A percentile compares a stretch with the other conserved stretches of the same genome.
These are phyloP conservation scores for Microctonus aethiopoides DNA, from an alignment of 2,888 invertebrate genomes.

Conservation along the genomic window DNA sequence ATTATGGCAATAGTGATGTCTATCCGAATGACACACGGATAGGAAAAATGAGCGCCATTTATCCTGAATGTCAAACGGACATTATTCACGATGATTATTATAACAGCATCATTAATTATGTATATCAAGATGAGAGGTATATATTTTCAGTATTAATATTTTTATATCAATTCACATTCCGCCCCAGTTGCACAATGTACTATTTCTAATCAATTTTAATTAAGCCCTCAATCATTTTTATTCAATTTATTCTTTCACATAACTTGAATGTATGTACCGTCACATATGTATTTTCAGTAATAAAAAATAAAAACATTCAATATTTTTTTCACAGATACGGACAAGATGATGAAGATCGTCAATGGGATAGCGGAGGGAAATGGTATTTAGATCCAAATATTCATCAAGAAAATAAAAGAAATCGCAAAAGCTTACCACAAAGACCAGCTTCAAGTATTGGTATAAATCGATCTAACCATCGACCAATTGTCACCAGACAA, in stretches of 20 bases:
- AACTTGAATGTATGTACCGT: no score
- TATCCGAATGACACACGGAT: slow-evolving; percentile 58
- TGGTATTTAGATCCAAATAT: slow-evolving; percentile 57
- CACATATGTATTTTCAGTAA: no score
- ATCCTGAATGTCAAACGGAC: slow-evolving; percentile 62
- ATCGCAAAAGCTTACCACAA: slow-evolving; percentile 62
- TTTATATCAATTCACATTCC: neutral
- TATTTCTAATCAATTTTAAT: no score
- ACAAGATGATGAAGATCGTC: slow-evolving; percentile 76
- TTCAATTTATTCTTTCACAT: no score
- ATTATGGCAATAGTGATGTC: slow-evolving; percentile 67
- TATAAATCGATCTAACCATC: slow-evolving; percentile 60
- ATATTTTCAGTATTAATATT: neutral
- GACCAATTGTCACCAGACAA: slow-evolving; percentile 59
- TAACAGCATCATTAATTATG: slow-evolving; percentile 73
- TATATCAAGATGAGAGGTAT: slow-evolving; percentile 71
- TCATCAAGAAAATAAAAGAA: slow-evolving; percentile 61
- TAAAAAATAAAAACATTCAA: no score
- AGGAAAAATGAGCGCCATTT: slow-evolving; percentile 61
- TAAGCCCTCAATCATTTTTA: no score
- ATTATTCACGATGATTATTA: slow-evolving; percentile 76
- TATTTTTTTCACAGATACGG: slow-evolving; percentile 66
- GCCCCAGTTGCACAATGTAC: no score
- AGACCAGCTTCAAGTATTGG: slow-evolving; percentile 63
- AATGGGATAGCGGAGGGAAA: slow-evolving; percentile 80